phyloP scores from a whole-genome alignment of 1,140 invertebrate species.

The Drosophila ficusphila region DNA sequence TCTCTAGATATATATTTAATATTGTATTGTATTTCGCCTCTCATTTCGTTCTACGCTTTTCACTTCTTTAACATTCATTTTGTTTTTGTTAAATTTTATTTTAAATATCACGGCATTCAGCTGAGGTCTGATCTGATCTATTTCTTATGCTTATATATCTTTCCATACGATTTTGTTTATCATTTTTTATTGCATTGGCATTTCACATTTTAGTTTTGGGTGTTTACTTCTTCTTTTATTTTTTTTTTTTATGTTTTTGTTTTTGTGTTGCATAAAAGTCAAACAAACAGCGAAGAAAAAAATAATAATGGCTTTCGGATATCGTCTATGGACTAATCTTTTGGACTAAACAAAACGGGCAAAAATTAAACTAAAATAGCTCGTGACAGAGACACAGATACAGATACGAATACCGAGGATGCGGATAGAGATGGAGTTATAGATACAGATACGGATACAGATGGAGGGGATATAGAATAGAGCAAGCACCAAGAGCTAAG shows the following conservation, averaged over 20 bases:
- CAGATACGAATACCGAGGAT: conserved; percentile 2
- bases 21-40: conserved; percentile 42
- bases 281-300: conserved; percentile 3
- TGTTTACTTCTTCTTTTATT: no score
- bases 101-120: conserved; percentile 84
- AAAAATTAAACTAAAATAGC: conserved; percentile 18
- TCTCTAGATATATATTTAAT: conserved; percentile 38
- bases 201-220: conserved; percentile 35
- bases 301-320: conserved; percentile 1
- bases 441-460: background rate
- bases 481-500: conserved; percentile 2
- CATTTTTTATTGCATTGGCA: conserved; percentile 36
- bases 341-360: conserved; percentile 20
- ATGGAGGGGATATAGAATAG: background rate
- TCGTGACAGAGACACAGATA: conserved; percentile 12
- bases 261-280: background rate
- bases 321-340: conserved; percentile 15
- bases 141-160: conserved; percentile 53
- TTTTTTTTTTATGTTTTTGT: background rate
- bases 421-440: background rate
- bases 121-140: conserved; percentile 83
- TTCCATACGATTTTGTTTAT: conserved; percentile 28
- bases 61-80: background rate
- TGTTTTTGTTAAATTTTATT: conserved; percentile 59
- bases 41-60: background rate